These are phyloP conservation scores for Tetramorium alpestre DNA, from an alignment of 1,140 invertebrate species.

Conservation along the genomic window DNA sequence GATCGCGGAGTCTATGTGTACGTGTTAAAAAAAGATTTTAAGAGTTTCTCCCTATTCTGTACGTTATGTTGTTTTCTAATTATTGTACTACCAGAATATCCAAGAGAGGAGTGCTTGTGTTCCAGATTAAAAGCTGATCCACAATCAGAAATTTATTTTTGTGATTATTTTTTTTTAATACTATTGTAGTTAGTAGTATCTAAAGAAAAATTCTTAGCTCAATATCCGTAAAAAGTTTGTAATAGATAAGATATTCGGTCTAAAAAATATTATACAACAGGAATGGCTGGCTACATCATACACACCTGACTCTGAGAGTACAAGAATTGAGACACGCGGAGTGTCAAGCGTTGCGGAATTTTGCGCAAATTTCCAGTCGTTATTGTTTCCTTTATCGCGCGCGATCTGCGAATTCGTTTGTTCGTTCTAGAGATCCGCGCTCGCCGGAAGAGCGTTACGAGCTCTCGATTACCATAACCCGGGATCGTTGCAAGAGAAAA, in stretches of 20 bases:
- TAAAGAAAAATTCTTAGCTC: constrained; percentile 18
- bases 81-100: constrained; percentile 33
- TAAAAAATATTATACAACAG: constrained; percentile 9
- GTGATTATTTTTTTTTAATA: neutral
- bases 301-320: constrained; percentile 11
- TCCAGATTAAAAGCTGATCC: neutral
- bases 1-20: neutral
- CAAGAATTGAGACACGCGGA: constrained; percentile 18
- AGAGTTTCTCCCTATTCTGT: neutral
- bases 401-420: neutral
- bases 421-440: neutral
- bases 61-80: neutral
- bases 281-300: neutral
- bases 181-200: constrained; percentile 7
- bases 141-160: constrained; percentile 15
- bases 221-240: constrained; percentile 3
- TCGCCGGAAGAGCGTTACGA: constrained; percentile 12
- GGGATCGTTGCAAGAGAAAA: constrained; percentile 46
- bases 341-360: constrained; percentile 12
- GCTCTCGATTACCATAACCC: constrained; percentile 36
- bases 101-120: constrained; percentile 6
- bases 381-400: constrained; percentile 7
- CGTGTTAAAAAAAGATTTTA: neutral
- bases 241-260: neutral
- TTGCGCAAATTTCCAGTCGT: constrained; percentile 7